Conservation (phyloP, 2,113 vertebrate genomes). For the Catharus minimus region DNA sequence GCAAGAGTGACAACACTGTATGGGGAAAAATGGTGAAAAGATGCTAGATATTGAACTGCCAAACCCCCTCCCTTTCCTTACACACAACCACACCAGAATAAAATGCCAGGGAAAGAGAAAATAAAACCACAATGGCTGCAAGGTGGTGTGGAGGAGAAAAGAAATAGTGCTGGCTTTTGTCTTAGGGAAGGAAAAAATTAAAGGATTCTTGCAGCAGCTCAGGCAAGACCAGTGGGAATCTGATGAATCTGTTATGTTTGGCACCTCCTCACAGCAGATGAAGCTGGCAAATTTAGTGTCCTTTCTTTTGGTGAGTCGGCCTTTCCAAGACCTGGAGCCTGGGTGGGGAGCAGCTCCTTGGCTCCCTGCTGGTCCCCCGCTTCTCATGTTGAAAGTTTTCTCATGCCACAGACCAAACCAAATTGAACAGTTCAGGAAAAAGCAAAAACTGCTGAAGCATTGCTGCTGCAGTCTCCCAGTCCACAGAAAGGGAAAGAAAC, state of each 20-base stretch:
- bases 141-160: background rate
- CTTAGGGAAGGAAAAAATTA: background rate
- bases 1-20: background rate
- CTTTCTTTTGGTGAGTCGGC: background rate
- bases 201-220: background rate
- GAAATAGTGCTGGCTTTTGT: background rate
- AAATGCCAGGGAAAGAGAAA: background rate
- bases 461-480: rapidly evolving
- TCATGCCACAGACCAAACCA: background rate
- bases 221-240: background rate
- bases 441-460: rapidly evolving
- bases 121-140: rapidly evolving
- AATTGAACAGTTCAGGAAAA: background rate
- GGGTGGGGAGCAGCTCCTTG: background rate
- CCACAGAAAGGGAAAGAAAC: background rate
- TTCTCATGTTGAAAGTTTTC: rapidly evolving
- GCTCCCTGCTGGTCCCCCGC: rapidly evolving
- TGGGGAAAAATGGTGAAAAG: background rate
- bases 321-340: background rate
- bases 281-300: background rate
- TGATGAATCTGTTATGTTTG: background rate
- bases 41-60: background rate
- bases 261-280: background rate
- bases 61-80: background rate
- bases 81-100: background rate